Evolutionary conservation across 1,140 invertebrate species (phyloP).

Genomic region (Aphelenchoides besseyi): DNA sequence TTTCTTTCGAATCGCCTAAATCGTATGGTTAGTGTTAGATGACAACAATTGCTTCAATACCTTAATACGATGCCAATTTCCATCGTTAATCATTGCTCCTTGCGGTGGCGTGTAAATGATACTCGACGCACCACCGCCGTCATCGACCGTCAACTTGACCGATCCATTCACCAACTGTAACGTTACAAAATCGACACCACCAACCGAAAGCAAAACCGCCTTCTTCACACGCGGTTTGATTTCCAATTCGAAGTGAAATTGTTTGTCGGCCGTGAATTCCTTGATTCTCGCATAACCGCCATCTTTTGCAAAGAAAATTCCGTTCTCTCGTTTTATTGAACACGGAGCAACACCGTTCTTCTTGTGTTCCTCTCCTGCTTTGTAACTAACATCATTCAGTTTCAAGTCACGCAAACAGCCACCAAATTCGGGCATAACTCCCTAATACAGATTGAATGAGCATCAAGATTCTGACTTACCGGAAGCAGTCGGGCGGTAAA

Average conservation of each 20-base stretch:
- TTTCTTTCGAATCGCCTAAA: conserved; percentile 66
- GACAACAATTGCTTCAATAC: conserved; percentile 65
- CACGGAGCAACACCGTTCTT: conserved; percentile 73
- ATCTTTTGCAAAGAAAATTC: conserved; percentile 78
- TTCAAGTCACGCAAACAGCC: conserved; percentile 80
- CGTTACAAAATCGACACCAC: conserved; percentile 77
- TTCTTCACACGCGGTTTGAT: conserved; percentile 79
- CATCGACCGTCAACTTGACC: conserved; percentile 76
- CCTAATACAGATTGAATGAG: conserved; percentile 62
- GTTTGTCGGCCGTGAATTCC: conserved; percentile 66
- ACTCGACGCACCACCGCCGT: conserved; percentile 75
- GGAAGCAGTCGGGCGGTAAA: conserved; percentile 34
- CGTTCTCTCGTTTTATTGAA: conserved; percentile 76
- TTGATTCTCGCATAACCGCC: conserved; percentile 70
- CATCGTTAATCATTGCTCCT: conserved; percentile 77
- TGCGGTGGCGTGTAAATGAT: conserved; percentile 72
- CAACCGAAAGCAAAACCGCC: conserved; percentile 74
- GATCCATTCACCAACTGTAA: conserved; percentile 80
- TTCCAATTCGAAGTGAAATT: conserved; percentile 78
- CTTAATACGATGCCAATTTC: conserved; percentile 85
- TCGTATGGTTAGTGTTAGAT: too few relatives aligned
- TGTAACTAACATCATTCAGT: conserved; percentile 71
- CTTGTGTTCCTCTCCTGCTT: conserved; percentile 65
- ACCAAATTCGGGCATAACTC: conserved; percentile 71
- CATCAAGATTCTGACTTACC: conserved; percentile 52